Evolutionary conservation across 2,888 invertebrate genomes (phyloP), one percentile per base, ranked within the genome.

Genomic region (Callinectes sapidus): DNA sequence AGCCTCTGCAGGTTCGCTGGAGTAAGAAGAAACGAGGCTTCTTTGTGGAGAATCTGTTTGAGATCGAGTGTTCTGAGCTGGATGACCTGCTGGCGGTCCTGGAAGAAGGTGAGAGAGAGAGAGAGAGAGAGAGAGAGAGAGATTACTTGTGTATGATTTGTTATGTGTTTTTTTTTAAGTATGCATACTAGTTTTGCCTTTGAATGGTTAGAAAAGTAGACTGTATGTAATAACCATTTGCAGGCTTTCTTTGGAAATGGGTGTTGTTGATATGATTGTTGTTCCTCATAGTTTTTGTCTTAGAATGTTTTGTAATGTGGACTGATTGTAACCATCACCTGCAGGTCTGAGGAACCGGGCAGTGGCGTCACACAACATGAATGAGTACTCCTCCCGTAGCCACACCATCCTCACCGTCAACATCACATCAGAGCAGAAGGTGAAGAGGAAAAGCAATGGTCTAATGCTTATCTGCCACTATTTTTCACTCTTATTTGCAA

Each of bases 41-140:
- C 96, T 99, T 98, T 95, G 99, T 99, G 8, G 99, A 99, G 96
- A 99, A 99, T 96, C 96, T 98, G n/a, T 99, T 99, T 95, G 98
- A 98, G 0, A 98, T 99, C 0, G 98, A 99, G 95, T 99, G 99
- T 95, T 98, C 98, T 95, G 97, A 98, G 95, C 96, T 98, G 88
- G 99, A 99, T 95, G 99, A 99, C 96, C 96, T 99, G 92, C 97
- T 98, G 95, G 98, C 98, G 0, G 99, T 99, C 39, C 96, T 99
- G 85, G 99, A 99, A 96, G 99, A 99, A 97, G 99, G 98, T 95
- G 55, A 61, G 77, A 28, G n/a, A n/a, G 28, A 10, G 16, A 16
- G 16, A 18, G 35, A 18, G 35, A 42, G 35, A 42, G 42, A 86
- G 86, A 42, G 35, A 42, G 35, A 32, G 48, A 48, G 54, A 10